phyloP scores from a whole-genome alignment of 1,140 invertebrate genomes.

The Dinoponera quadriceps region DNA sequence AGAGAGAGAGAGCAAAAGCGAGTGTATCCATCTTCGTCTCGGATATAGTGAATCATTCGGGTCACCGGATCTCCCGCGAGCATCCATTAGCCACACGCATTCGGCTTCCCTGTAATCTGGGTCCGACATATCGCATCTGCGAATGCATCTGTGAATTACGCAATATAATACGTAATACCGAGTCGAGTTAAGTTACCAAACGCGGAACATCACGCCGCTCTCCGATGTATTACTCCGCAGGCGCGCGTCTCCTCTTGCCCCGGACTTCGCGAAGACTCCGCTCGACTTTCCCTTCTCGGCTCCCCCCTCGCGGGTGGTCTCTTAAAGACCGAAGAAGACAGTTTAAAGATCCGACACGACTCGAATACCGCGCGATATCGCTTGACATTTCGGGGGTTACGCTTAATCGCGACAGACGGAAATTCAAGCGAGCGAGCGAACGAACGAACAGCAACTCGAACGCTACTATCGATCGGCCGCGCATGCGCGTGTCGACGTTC shows the following conservation, averaged over 20 bases:
- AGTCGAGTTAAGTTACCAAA: slow-evolving; percentile 20
- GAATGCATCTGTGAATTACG: slow-evolving; percentile 13
- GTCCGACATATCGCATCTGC: slow-evolving; percentile 2
- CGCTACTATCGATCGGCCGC: slow-evolving; percentile 6
- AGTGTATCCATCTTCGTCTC: slow-evolving; percentile 29
- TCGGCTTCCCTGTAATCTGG: slow-evolving; percentile 32
- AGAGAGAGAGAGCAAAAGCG: too few species aligned
- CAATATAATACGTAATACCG: slow-evolving; percentile 11
- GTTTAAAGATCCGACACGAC: too few species aligned
- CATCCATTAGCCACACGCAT: not conserved
- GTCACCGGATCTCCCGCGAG: slow-evolving; percentile 21
- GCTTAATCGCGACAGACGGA: too few species aligned
- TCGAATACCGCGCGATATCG: too few species aligned
- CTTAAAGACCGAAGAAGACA: too few species aligned
- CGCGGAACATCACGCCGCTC: not conserved
- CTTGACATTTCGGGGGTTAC: too few species aligned
- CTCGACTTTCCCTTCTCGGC: too few species aligned
- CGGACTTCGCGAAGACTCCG: too few species aligned
- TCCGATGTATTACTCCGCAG: not conserved
- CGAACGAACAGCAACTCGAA: too few species aligned
- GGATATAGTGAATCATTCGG: slow-evolving; percentile 40
- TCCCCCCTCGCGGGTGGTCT: too few species aligned
- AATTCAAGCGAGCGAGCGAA: too few species aligned
- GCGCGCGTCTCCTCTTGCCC: too few species aligned
- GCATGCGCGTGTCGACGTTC: not conserved